These are phyloP conservation scores for Rattus norvegicus DNA, from an alignment of 2,113 vertebrate genomes.

Conservation along the genomic window GRCr8 NC_086021.1:68367001-68367500, in stretches of 20 bases:
- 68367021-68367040: background rate
- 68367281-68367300: background rate
- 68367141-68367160: background rate
- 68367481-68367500: background rate
- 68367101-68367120: background rate
- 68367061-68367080: background rate
- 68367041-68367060: slow-evolving; percentile 9
- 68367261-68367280: background rate
- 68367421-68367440: background rate
- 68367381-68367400: fast-evolving
- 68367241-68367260: background rate
- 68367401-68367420: fast-evolving
- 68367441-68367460: background rate
- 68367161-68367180: background rate
- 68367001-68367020: background rate
- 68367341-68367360: background rate
- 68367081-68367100: background rate
- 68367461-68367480: background rate
- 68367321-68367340: background rate
- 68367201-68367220: background rate
- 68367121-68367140: background rate
- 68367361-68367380: background rate
- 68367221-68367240: background rate
- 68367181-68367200: background rate
- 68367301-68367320: background rate